These are phyloP conservation scores for Gymnocypris eckloni DNA, from an alignment of 2,797 vertebrate genomes.

Conservation along the genomic window DNA sequence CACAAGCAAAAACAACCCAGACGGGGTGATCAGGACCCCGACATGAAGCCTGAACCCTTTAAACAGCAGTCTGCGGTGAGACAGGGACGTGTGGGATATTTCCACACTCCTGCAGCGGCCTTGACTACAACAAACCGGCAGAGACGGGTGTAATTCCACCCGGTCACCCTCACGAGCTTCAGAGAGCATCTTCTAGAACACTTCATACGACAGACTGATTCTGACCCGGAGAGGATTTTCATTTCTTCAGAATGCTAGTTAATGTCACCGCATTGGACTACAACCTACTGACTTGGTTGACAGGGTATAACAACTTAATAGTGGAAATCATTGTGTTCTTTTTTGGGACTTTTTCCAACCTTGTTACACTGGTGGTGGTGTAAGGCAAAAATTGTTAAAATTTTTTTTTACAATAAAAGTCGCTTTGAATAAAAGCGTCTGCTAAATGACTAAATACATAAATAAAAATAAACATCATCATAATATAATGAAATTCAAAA, in stretches of 20 bases:
- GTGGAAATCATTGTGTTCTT: neutral
- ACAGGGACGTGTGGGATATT: neutral
- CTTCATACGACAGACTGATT: neutral
- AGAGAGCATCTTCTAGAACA: slow-evolving; percentile 4
- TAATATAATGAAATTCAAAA: neutral
- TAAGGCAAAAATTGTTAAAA: neutral
- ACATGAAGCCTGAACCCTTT: neutral
- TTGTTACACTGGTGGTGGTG: neutral
- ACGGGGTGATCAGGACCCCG: neutral
- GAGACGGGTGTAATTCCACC: slow-evolving; percentile 45
- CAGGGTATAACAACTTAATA: neutral
- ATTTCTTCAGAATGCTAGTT: neutral
- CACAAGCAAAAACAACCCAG: neutral
- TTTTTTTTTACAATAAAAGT: too few relatives aligned
- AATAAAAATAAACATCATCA: neutral
- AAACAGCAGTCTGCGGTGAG: neutral
- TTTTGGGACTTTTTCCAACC: neutral
- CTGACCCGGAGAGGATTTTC: neutral
- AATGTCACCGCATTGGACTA: neutral
- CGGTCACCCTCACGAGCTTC: neutral
- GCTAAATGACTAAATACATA: too few relatives aligned
- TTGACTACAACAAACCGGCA: neutral
- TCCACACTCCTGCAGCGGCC: slow-evolving; percentile 21
- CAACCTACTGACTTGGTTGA: neutral
- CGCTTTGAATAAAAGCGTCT: too few relatives aligned